phyloP scores from a whole-genome alignment of 2,797 vertebrate species.

The Gymnodraco acuticeps region DNA sequence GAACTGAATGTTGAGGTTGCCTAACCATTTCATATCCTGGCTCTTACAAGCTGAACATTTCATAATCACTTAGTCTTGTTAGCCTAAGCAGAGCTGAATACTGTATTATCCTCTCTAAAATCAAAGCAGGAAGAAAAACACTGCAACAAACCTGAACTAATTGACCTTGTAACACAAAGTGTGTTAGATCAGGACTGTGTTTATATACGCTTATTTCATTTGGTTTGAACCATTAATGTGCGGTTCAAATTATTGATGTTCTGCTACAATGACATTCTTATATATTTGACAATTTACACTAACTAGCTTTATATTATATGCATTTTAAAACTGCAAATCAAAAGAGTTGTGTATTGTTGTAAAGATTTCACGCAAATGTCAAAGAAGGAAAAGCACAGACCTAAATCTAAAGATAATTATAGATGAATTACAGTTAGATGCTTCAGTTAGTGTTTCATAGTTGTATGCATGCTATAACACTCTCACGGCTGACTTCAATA shows the following conservation, averaged over 20 bases:
- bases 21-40: slow-evolving; percentile 71
- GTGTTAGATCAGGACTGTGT: not conserved
- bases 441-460: not conserved
- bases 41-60: slow-evolving; percentile 47
- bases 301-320: not conserved
- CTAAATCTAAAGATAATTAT: not conserved
- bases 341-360: not conserved
- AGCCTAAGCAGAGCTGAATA: slow-evolving; percentile 39
- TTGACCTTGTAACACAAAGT: not conserved
- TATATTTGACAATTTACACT: not conserved
- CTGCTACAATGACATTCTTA: not conserved
- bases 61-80: slow-evolving; percentile 57
- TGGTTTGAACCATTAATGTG: not conserved
- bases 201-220: not conserved
- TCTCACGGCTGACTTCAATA: not conserved
- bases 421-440: not conserved
- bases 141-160: slow-evolving; percentile 12
- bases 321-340: not conserved
- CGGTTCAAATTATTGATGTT: not conserved
- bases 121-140: slow-evolving; percentile 42
- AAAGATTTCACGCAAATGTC: not conserved
- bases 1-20: slow-evolving; percentile 58
- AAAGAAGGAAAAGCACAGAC: not conserved
- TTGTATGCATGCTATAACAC: not conserved
- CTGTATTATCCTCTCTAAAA: slow-evolving; percentile 33